Evolutionary conservation across 1,140 invertebrate genomes (phyloP).

Genomic region (Apolygus lucorum): DNA sequence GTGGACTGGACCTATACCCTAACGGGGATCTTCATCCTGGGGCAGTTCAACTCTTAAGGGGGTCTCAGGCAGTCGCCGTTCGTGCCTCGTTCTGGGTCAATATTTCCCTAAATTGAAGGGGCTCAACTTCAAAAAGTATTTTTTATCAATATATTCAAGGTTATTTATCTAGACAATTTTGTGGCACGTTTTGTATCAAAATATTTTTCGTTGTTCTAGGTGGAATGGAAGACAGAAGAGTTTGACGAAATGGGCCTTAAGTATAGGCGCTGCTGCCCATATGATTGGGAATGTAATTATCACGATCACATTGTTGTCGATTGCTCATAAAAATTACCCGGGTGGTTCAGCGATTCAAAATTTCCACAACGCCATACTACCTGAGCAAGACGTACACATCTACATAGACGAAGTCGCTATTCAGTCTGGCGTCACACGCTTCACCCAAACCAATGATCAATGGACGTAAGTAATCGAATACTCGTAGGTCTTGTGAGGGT

Average conservation of each 20-base stretch:
- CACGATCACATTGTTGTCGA: slow-evolving; percentile 66
- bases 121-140: no score
- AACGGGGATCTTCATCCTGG: no score
- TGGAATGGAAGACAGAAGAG: slow-evolving; percentile 75
- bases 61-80: no score
- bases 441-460: slow-evolving; percentile 68
- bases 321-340: slow-evolving; percentile 89
- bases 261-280: slow-evolving; percentile 58
- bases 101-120: no score
- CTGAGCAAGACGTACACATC: slow-evolving; percentile 56
- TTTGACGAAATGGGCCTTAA: slow-evolving; percentile 47
- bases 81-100: no score
- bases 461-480: slow-evolving; percentile 77
- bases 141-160: no score
- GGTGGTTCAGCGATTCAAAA: slow-evolving; percentile 77
- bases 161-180: no score
- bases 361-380: slow-evolving; percentile 66
- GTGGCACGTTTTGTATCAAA: no score
- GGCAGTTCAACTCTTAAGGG: no score
- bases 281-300: slow-evolving; percentile 69
- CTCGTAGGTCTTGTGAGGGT: no score
- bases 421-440: slow-evolving; percentile 92
- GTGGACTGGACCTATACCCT: no score
- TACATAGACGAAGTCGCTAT: slow-evolving; percentile 86
- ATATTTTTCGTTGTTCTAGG: slow-evolving; percentile 51